These are phyloP conservation scores for Dipodomys spectabilis DNA, from an alignment of 2,113 vertebrate genomes.

Conservation along the genomic window DNA sequence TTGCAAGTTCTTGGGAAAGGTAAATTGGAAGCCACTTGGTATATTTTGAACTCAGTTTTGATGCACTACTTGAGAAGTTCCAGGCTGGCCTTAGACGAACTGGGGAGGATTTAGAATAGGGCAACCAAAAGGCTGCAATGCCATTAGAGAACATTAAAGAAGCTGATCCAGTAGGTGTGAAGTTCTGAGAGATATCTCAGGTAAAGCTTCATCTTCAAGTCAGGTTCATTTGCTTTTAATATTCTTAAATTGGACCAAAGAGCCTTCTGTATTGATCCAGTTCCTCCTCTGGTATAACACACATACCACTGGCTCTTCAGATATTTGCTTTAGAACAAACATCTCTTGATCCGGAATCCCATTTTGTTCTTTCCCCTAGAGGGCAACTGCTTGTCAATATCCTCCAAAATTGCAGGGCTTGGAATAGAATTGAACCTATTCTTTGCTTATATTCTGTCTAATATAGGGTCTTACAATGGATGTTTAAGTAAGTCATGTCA, in stretches of 20 bases:
- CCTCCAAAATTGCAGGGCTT: not conserved
- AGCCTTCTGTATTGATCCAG: not conserved
- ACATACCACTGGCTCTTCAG: not conserved
- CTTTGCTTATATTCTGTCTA: not conserved
- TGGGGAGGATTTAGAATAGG: not conserved
- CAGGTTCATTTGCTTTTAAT: not conserved
- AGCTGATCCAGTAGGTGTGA: not conserved
- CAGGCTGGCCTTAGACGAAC: not conserved
- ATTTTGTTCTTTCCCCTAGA: not conserved
- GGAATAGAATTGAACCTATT: not conserved
- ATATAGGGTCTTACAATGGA: not conserved
- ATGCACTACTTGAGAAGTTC: not conserved
- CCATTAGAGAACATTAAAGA: not conserved
- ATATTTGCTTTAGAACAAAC: not conserved
- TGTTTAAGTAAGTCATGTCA: not conserved
- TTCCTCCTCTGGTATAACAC: not conserved
- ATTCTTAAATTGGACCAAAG: not conserved
- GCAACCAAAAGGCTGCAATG: not conserved
- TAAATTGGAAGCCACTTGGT: not conserved
- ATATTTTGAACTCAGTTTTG: not conserved
- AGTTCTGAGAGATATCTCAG: not conserved
- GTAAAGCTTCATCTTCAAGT: not conserved
- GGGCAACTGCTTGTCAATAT: not conserved
- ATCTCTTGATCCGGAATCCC: not conserved
- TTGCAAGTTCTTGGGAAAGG: no score